Evolutionary conservation across 2,797 vertebrate genomes (phyloP).

Genomic region (Botia kubotai): DNA sequence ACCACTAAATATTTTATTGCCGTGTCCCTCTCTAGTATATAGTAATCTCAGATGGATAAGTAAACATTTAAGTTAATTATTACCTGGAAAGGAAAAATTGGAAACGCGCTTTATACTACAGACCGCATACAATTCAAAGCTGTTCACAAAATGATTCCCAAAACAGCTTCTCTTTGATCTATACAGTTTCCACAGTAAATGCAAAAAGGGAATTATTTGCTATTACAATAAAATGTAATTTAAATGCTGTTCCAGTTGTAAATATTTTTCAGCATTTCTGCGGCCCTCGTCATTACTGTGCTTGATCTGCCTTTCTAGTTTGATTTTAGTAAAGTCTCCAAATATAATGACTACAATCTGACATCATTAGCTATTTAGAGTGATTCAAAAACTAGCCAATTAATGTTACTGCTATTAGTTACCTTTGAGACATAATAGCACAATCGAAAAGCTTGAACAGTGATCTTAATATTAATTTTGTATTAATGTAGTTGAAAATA

Average conservation of each 20-base stretch:
- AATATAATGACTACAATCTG: not conserved
- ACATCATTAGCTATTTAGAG: not conserved
- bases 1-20: constrained; percentile 21
- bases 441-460: not conserved
- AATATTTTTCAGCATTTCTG: not conserved
- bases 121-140: constrained; percentile 1
- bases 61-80: not conserved
- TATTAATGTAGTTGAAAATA: too few relatives aligned
- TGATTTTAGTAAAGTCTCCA: not conserved
- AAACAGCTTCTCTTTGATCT: not conserved
- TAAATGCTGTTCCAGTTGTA: not conserved
- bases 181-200: not conserved
- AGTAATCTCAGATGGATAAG: not conserved
- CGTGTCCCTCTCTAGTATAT: not conserved
- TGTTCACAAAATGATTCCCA: not conserved
- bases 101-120: not conserved
- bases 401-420: not conserved
- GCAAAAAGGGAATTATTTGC: not conserved
- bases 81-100: not conserved
- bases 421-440: too few relatives aligned
- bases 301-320: not conserved
- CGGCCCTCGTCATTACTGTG: not conserved
- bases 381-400: not conserved
- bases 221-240: not conserved
- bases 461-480: too few relatives aligned